Percentiles rank a stretch among this genome's conserved stretches.
Evolutionary conservation across 2,888 invertebrate species (phyloP).

Genomic region (Sinopyrophorus schimmeli): DNA sequence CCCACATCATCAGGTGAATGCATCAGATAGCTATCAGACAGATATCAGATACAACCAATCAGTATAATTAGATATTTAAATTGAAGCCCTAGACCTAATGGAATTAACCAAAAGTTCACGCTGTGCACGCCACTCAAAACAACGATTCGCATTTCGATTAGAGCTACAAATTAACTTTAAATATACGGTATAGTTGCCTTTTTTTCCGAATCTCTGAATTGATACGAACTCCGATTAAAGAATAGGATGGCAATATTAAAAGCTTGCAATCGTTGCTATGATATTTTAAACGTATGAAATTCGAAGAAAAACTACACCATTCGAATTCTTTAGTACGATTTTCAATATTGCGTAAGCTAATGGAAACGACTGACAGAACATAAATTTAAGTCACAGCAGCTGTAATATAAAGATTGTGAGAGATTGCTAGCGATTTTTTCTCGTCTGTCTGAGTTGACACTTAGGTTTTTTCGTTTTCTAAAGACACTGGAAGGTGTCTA

Average conservation of each 20-base stretch:
- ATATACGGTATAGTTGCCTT: constrained; percentile 16
- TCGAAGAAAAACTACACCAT: background rate
- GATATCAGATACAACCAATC: constrained; percentile 43
- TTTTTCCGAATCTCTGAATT: constrained; percentile 2
- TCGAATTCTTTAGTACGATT: constrained; percentile 38
- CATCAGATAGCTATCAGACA: constrained; percentile 41
- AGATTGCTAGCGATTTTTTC: constrained; percentile 52
- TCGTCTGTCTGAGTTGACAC: constrained; percentile 37
- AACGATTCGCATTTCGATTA: constrained; percentile 36
- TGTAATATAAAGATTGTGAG: constrained; percentile 55
- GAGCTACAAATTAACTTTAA: constrained; percentile 31
- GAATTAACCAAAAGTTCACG: constrained; percentile 33
- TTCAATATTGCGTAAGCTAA: constrained; percentile 44
- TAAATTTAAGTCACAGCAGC: constrained; percentile 48
- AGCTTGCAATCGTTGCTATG: no score
- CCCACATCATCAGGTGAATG: constrained; percentile 37
- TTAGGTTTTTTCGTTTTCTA: constrained; percentile 23
- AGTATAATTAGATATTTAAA: constrained; percentile 47
- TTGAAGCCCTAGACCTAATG: constrained; percentile 37
- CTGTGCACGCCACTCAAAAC: constrained; percentile 36
- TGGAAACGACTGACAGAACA: constrained; percentile 48
- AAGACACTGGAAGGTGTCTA: no score
- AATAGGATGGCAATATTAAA: background rate
- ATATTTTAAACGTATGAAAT: no score
- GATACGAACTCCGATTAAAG: background rate